Evolutionary conservation across 2,113 vertebrate species (phyloP).

Genomic region (Todiramphus saurophagus): DNA sequence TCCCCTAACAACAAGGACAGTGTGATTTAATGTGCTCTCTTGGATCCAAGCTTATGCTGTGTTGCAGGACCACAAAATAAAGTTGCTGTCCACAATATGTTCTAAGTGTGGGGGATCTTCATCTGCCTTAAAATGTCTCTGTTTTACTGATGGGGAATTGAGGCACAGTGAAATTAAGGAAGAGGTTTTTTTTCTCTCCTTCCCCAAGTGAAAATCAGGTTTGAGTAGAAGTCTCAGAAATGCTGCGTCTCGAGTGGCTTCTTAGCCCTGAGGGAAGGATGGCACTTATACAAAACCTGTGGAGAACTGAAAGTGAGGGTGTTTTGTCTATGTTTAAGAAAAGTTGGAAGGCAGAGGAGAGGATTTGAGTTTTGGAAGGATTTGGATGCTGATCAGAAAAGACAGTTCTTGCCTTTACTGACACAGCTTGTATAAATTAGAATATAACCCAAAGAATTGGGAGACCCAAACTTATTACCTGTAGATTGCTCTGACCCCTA

Average conservation of each 20-base stretch:
- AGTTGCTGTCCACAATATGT: neutral
- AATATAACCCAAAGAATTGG: neutral
- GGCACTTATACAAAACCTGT: neutral
- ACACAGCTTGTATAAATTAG: neutral
- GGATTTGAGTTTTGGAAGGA: neutral
- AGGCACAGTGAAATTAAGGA: neutral
- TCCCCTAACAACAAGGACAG: slow-evolving; percentile 15
- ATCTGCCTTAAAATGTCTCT: neutral
- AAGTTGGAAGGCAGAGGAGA: neutral
- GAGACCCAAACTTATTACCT: neutral
- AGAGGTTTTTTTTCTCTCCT: neutral
- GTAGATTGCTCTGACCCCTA: neutral
- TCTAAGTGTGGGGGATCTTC: neutral
- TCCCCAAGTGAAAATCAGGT: neutral
- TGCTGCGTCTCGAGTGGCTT: neutral
- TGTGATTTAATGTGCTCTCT: slow-evolving; percentile 43
- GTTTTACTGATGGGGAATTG: neutral
- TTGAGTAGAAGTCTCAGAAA: neutral
- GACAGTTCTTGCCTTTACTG: neutral
- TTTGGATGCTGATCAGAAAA: neutral
- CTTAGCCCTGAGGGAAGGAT: neutral
- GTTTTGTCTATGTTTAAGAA: neutral
- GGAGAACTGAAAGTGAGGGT: neutral
- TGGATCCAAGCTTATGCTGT: neutral
- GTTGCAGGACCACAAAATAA: neutral